phyloP scores from a whole-genome alignment of 1,140 invertebrate genomes.

The Limonius californicus region DNA sequence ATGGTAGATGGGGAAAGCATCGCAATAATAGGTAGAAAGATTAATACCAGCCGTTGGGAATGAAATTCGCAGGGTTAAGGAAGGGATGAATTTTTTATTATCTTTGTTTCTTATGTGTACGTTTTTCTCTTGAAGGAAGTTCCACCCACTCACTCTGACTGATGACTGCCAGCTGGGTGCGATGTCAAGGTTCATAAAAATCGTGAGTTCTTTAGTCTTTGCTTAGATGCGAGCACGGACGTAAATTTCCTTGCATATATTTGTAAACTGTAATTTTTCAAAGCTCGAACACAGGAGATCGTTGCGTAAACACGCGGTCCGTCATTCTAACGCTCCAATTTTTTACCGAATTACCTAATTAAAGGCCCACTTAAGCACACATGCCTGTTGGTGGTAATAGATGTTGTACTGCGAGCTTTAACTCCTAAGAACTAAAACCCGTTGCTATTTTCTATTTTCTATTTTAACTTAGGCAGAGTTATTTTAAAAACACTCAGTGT shows the following conservation, averaged over 20 bases:
- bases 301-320: neutral
- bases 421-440: no score
- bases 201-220: constrained; percentile 13
- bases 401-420: no score
- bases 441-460: no score
- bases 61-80: neutral
- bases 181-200: constrained; percentile 24
- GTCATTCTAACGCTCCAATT: neutral
- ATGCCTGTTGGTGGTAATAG: no score
- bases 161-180: constrained; percentile 21
- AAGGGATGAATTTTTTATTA: constrained; percentile 2
- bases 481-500: no score
- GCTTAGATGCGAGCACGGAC: neutral
- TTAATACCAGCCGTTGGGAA: neutral
- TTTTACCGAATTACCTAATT: constrained; percentile 14
- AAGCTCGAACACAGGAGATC: neutral
- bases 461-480: no score
- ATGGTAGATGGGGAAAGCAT: no score
- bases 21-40: neutral
- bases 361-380: no score
- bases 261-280: constrained; percentile 10
- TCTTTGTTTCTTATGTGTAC: constrained; percentile 7
- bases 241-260: constrained; percentile 14
- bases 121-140: constrained; percentile 3
- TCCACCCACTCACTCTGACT: constrained; percentile 16